These are phyloP conservation scores for Drosophila monieri DNA, from an alignment of 2,888 invertebrate species.

Conservation along the genomic window DNA sequence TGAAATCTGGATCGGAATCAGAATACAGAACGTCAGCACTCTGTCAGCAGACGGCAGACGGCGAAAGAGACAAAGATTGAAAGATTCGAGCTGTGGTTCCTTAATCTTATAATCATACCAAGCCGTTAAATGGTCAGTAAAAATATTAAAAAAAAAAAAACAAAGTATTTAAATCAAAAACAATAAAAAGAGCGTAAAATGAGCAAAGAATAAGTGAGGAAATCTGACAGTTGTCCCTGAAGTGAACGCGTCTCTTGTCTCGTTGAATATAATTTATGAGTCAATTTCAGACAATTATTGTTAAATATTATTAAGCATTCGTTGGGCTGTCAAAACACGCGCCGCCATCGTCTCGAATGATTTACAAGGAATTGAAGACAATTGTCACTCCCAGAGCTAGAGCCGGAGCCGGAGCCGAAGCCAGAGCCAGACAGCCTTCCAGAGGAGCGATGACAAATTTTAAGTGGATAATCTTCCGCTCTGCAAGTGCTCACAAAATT, in stretches of 20 bases:
- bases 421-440: background rate
- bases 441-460: constrained; percentile 50
- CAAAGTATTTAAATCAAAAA: background rate
- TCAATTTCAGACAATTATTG: constrained; percentile 82
- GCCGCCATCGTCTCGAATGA: constrained; percentile 64
- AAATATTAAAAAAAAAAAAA: background rate
- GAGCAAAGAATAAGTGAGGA: constrained; percentile 41
- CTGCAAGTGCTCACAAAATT: constrained; percentile 4
- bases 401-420: too few relatives aligned
- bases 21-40: constrained; percentile 67
- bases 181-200: constrained; percentile 49
- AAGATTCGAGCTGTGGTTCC: constrained; percentile 23
- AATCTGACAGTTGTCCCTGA: constrained; percentile 57
- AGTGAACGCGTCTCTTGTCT: constrained; percentile 62
- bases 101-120: constrained; percentile 27
- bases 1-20: constrained; percentile 71
- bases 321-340: constrained; percentile 80
- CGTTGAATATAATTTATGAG: constrained; percentile 78
- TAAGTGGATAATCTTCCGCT: constrained; percentile 76
- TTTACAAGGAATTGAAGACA: constrained; percentile 73
- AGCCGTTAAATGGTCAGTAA: constrained; percentile 13
- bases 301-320: constrained; percentile 83
- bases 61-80: constrained; percentile 13
- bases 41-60: constrained; percentile 55
- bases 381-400: constrained; percentile 65